Conservation (phyloP, 2,797 vertebrate species). For the Crocodylus rhombifer region DNA sequence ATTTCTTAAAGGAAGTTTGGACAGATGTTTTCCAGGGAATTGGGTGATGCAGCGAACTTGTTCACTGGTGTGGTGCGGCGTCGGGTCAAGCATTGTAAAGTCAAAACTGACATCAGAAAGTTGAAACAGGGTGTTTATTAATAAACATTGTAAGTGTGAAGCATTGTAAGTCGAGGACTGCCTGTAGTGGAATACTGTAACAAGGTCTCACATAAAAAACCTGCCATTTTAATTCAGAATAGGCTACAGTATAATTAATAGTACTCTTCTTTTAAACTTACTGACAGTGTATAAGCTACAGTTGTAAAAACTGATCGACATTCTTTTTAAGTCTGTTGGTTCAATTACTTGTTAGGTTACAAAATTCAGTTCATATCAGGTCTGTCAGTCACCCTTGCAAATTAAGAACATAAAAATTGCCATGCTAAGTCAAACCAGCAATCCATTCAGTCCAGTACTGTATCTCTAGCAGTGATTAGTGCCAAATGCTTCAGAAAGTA, state of each 20-base stretch:
- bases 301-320: neutral
- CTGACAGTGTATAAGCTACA: conserved; percentile 30
- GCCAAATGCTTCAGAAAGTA: neutral
- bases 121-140: no score
- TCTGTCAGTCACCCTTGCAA: neutral
- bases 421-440: fast-evolving
- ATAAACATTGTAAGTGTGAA: no score
- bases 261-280: neutral
- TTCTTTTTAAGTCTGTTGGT: neutral
- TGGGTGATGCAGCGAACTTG: no score
- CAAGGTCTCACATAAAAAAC: neutral
- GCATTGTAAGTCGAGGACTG: no score
- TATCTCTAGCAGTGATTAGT: neutral
- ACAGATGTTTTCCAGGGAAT: no score
- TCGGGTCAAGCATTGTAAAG: no score
- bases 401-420: neutral
- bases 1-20: no score
- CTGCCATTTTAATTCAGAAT: conserved; percentile 10
- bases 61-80: no score
- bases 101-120: no score
- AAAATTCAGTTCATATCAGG: neutral
- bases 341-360: neutral
- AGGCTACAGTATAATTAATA: conserved; percentile 6
- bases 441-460: neutral
- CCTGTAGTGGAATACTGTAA: conserved; percentile 12